These are phyloP conservation scores for Dasypus novemcinctus DNA, from an alignment of 2,113 vertebrate genomes.

Conservation along the genomic window DNA sequence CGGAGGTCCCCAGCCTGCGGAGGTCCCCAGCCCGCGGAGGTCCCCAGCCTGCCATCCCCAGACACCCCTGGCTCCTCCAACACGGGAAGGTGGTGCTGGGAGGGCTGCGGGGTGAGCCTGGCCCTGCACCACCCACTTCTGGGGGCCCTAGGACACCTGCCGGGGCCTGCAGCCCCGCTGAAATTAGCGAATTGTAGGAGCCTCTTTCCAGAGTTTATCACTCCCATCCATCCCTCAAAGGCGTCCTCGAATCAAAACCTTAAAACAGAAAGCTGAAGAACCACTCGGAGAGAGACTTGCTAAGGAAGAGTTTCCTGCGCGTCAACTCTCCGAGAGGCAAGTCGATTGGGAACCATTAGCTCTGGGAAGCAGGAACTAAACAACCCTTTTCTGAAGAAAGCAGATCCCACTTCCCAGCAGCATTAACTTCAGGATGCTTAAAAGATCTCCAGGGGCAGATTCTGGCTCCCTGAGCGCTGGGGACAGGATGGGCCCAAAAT, in stretches of 20 bases:
- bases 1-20: too few species aligned
- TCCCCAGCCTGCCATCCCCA: not conserved
- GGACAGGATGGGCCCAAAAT: not conserved
- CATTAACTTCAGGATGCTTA: not conserved
- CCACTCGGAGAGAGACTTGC: slow-evolving; percentile 19
- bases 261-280: not conserved
- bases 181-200: not conserved
- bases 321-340: not conserved
- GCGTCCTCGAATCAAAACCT: not conserved
- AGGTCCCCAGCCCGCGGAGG: too few species aligned
- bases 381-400: slow-evolving; percentile 9
- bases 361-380: not conserved
- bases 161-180: not conserved
- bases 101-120: not conserved
- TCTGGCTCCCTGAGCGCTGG: not conserved
- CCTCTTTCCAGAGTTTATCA: not conserved
- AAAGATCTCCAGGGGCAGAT: not conserved
- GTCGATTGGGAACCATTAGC: slow-evolving; percentile 17
- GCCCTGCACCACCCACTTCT: too few species aligned
- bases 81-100: not conserved
- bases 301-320: slow-evolving; percentile 11
- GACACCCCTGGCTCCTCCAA: not conserved
- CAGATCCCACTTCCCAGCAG: not conserved
- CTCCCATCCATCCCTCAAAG: not conserved
- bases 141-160: not conserved